Base-by-base conservation (phyloP, 1,140 invertebrate genomes). In the Papilio helenus region DNA sequence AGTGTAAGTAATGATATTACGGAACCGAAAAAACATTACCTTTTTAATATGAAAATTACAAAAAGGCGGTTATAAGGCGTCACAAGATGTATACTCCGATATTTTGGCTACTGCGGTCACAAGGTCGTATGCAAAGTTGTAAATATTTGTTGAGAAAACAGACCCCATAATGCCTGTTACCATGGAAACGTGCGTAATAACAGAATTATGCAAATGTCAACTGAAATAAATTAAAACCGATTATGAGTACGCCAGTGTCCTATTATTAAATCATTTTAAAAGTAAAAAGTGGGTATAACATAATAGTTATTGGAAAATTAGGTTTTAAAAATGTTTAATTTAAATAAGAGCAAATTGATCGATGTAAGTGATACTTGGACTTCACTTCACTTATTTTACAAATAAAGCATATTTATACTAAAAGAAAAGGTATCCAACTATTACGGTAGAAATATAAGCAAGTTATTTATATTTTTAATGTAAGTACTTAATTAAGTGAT, bases 201-300 rank as follows among this genome's bases (percentile, higher is more conserved):
- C 90, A 92, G 89, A 86, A 92, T 90, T 91, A 88, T 83, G 86
- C 84, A 90, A 88, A 88, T 89, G 86, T 81, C 84, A 20, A 26
- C 46, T 79, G 58, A 55, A 76, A 20, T 49, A 49, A 78, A 44
- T 58, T 61, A 42, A 78, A 26, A 65, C 55, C 20, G n/a, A 68
- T 3, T 20, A 44, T 20, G n/a, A 12, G 3, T 68, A n/a, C 58
- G 58, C 68, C 74, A 44, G 10, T 76, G 49, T 20, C 14, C 44
- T 51, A 51, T n/a, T 10, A 18, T 42, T 1, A 20, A 72, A 42
- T 42, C 9, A 16, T 72, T 39, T n/a, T 34, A 18, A 42, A 10
- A 72, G 34, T 39, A 39, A 20, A 18, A 74, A 10, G n/a, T 46
- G n/a, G 0, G 34, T 71, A 20, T 20, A 58, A 23, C 3, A 58